Evolutionary conservation across 2,888 invertebrate species (phyloP), one percentile per base, ranked within the genome.

Genomic region (Dione vanillae): DNA sequence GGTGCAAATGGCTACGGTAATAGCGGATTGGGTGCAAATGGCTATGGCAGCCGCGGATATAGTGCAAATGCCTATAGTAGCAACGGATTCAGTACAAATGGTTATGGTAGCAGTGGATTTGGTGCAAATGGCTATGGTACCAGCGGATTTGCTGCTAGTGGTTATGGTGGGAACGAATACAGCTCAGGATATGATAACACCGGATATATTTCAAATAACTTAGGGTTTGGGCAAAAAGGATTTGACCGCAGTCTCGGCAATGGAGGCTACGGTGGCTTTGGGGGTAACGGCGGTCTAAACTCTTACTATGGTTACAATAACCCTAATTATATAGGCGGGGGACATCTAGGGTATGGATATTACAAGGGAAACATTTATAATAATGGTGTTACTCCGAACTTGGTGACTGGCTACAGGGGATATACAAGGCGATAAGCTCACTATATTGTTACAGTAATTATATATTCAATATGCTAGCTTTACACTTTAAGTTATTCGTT

Each of bases 271-370:
- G 95, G 94, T 0, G 95, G 95, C 2, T 94, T 94, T 75, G 92
- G 94, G 69, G 95, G 95, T 77, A 95, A 94, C 82, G 95, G 95
- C 45, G 95, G 95, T 27, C 81, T 94, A 0, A 88, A 82, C 64
- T 94, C 95, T 43, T 95, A 95, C 79, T 91, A 89, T 58, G 95
- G 95, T 9, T 95, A 95, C 82, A 94, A 92, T 81, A 94, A 91
- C 80, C 94, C 94, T 0, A 83, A 84, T 74, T 94, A 95, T 78
- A 86, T 86, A 80, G 94, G 94, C 8, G 89, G 88, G 41, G 89
- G 94, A 65, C 94, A 95, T 84, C 87, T 94, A 40, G 95, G 95
- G n/a, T 94, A 93, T 76, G 95, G 95, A 54, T 95, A 95, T 79
- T 93, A 94, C 74, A 85, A 84, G 71, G 88, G 92, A 1, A 90